Base-by-base conservation (phyloP, 1,140 invertebrate genomes). In the Cephus cinctus region DNA sequence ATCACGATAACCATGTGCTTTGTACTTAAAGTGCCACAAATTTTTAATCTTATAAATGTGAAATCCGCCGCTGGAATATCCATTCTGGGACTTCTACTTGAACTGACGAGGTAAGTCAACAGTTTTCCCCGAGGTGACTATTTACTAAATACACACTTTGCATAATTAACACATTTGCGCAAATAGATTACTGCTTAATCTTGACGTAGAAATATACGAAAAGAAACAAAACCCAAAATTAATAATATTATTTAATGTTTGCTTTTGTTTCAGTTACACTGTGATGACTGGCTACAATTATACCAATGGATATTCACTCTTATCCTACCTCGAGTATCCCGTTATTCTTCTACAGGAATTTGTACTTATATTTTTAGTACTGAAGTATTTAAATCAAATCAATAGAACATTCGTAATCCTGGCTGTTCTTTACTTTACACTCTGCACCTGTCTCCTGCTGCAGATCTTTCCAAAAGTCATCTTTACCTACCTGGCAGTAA, bases 311-410 rank as follows among this genome's bases (percentile, higher is more conserved):
- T 87, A 89, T 64, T 75, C 80, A n/a, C 18, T 86, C 2, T 61
- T 87, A 32, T 83, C 84, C 0, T 89, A 88, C 56, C 59, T 89
- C 72, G 86, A 89, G 57, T 88, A 88, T 67, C 86, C 86, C 2
- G 81, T 87, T 41, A 83, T 89, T 51, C 58, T 88, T 49, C 38
- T 81, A 0, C 86, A 89, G 73, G 78, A 87, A 54, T 81, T 83
- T 51, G 69, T 87, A n/a, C 56, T 88, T 32, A 80, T 87, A 43
- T 83, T 78, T 55, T 74, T 84, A 38, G 82, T 85, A 2, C 49
- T 88, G 4, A 80, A 81, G 55, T 87, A 84, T 63, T 78, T 79
- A 39, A 66, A 77, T 34, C 57, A 76, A 40, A 47, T 84, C 14
- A 77, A 81, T 55, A 53, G 52, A 50, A 55, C 55, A 55, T 57